Conservation (phyloP, 2,113 vertebrate genomes). For the Panurus biarmicus region DNA sequence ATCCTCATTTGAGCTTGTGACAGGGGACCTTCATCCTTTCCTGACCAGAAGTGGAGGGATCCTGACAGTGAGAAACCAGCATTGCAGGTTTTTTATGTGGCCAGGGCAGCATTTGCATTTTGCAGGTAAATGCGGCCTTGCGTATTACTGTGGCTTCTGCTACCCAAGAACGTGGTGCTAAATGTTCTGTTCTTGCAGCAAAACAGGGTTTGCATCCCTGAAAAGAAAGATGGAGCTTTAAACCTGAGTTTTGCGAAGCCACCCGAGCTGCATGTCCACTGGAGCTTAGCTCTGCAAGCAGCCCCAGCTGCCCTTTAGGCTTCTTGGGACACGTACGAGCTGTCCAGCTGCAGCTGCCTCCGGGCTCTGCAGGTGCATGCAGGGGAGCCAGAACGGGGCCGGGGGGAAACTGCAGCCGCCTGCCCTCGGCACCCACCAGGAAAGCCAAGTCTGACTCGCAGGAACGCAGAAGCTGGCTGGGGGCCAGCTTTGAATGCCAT, state of each 20-base stretch:
- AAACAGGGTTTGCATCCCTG: neutral
- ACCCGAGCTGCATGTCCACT: neutral
- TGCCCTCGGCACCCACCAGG: neutral
- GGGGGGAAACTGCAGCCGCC: neutral
- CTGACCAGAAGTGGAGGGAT: neutral
- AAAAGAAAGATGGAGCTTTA: neutral
- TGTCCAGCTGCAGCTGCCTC: neutral
- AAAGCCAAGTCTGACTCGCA: neutral
- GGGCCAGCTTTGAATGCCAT: neutral
- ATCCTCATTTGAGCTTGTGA: neutral
- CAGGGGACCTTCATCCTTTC: neutral
- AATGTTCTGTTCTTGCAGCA: neutral
- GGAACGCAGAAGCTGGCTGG: neutral
- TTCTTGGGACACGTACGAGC: fast-evolving
- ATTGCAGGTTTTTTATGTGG: neutral
- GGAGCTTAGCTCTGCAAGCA: neutral
- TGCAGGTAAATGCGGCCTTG: neutral
- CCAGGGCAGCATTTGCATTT: neutral
- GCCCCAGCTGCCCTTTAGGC: neutral
- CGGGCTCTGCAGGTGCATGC: neutral
- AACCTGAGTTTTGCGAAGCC: neutral
- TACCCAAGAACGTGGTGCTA: neutral
- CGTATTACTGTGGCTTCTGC: neutral
- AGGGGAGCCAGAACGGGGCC: neutral
- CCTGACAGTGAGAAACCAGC: neutral